Evolutionary conservation across 2,888 invertebrate genomes (phyloP), one percentile per base, ranked within the genome.

Genomic region (Sinopyrophorus schimmeli): DNA sequence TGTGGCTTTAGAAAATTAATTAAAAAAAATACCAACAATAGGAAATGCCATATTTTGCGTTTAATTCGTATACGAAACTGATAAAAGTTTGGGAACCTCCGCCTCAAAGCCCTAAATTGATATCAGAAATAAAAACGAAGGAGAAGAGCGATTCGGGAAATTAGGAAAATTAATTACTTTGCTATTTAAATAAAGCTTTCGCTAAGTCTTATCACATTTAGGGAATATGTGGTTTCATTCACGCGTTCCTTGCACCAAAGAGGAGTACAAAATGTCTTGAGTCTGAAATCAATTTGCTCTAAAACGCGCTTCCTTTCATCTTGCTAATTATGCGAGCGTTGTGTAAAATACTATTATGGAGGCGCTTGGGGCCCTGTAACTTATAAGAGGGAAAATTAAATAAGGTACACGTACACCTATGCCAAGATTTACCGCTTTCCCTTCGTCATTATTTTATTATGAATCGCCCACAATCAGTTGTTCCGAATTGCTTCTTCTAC

Each of bases 251-350:
- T 52, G 55, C 57, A 59, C 56, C 50, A 58, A 58, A 59, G 55
- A 54, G 49, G 48, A 51, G 38, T 54, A 37, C 48, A 54, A 55
- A 57, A 57, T 53, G 52, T 56, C 55, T 55, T 55, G 39, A 51
- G 49, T 53, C 56, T 53, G 54, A 58, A 63, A 62, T 61, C 60
- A 64, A 64, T 63, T 62, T 63, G 49, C 57, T 57, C 61, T 59
- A 59, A 61, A 62, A 62, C 59, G 61, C 60, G 63, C 56, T 62
- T 54, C 60, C 64, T 65, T 65, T 65, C 63, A 65, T 65, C 65
- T 64, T 65, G 56, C 57, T 64, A 65, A 65, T 65, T 64, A 63
- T 61, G 59, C 58, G 57, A 61, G 58, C 59, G 61, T 57, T 58
- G 59, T 58, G 58, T 58, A 60, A 64, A 63, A 65, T 65, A 63